A percentile compares a stretch with the other conserved stretches of the same genome.
phyloP scores from a whole-genome alignment of 2,113 vertebrate species.

The Hippopotamus amphibius region DNA sequence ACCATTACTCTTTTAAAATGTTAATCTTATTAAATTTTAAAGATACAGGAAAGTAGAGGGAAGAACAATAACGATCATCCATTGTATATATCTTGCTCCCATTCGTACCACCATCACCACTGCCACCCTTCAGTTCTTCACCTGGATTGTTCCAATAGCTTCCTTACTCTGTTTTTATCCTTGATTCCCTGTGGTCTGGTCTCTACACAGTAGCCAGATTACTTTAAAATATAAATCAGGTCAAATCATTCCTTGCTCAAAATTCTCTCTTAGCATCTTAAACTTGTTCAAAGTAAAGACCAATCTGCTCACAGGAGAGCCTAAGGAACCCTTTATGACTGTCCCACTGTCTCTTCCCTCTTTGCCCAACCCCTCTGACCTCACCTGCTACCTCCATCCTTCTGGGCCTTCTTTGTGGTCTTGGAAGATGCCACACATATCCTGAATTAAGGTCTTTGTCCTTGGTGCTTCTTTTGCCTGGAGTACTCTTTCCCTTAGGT shows the following conservation, averaged over 20 bases:
- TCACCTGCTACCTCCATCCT: background rate
- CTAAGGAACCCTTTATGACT: background rate
- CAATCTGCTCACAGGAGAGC: background rate
- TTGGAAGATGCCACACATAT: background rate
- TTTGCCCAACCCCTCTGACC: background rate
- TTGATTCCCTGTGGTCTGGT: background rate
- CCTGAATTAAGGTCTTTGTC: background rate
- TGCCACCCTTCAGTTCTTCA: background rate
- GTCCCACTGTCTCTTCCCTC: accelerated
- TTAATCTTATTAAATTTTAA: background rate
- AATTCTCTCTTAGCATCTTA: background rate
- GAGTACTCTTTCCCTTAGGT: background rate
- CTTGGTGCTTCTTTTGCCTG: background rate
- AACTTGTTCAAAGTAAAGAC: background rate
- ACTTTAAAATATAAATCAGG: constrained; percentile 8
- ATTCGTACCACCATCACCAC: background rate
- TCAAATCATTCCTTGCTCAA: background rate
- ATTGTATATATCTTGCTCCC: background rate
- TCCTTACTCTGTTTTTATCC: background rate
- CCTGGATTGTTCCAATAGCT: background rate
- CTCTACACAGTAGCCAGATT: background rate
- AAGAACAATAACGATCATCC: background rate
- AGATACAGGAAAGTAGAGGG: background rate
- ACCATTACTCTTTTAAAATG: background rate
- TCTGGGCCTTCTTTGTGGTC: background rate